A percentile compares a stretch with the other conserved stretches of the same genome.
Conservation (phyloP, 2,797 vertebrate genomes). For the Falco naumanni region DNA sequence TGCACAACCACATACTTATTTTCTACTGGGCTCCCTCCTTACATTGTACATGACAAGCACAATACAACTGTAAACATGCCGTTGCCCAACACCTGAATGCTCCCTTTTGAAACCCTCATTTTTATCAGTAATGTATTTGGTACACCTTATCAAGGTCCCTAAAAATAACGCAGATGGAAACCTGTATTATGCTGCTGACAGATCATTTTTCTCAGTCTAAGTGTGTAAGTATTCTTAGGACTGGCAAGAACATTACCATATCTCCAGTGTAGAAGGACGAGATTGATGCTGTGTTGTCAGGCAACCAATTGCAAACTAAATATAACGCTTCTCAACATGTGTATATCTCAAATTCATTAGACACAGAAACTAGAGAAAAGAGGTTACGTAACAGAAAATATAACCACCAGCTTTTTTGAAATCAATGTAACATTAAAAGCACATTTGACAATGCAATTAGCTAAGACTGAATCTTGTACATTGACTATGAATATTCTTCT, state of each 20-base stretch:
- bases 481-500: neutral
- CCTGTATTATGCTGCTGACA: neutral
- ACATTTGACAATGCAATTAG: neutral
- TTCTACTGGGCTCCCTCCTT: neutral
- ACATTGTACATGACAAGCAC: neutral
- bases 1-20: neutral
- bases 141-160: neutral
- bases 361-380: neutral
- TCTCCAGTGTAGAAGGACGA: neutral
- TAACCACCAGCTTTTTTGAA: neutral
- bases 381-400: neutral
- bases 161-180: neutral
- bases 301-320: conserved; percentile 25
- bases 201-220: neutral
- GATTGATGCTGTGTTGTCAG: conserved; percentile 5
- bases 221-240: neutral
- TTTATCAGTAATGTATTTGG: neutral
- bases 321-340: neutral
- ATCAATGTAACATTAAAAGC: neutral
- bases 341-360: neutral
- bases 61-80: neutral
- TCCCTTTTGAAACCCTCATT: neutral
- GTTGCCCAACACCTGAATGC: neutral
- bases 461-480: neutral
- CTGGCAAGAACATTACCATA: neutral